Base-by-base conservation (phyloP, 2,797 vertebrate species). In the Arremon brunneinucha region DNA sequence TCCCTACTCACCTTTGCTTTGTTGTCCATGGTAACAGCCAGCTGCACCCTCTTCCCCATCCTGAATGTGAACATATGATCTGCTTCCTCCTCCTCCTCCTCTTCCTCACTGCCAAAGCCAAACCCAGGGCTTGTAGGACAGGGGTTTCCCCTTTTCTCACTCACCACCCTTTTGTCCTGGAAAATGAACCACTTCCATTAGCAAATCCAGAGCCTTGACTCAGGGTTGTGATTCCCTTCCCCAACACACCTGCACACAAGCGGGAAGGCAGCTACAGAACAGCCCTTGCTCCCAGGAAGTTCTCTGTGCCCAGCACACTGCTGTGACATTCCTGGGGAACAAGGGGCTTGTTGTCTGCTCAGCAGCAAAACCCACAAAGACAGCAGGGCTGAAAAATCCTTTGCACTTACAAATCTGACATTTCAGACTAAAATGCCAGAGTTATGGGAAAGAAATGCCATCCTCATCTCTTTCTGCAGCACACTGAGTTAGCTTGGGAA, bases 81-180 rank as follows among this genome's bases (percentile, higher is more conserved):
- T 4, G 93, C 96, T 24, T 97, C 98, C 15, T 97, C 98, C 32
- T 97, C 49, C 41, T 95, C 97, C 14, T 97, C 97, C 2, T 98
- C 98, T 28, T 97, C 97, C 52, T 97, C 98, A 23, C 89, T 95
- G 21, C 94, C 94, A 57, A 97, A 95, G 94, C 93, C 92, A 1
- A 97, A 97, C 55, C 97, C 97, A 10, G 92, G 87, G 91, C 96
- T 92, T 4, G 92, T 68, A 84, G 97, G 88, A 60, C 96, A 95
- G 27, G 96, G 88, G 34, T 82, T 97, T 32, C 90, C 90, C 59
- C 97, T 95, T 92, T 98, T 98, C 93, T 98, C 98, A 3, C 98
- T 98, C 95, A 99, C 98, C 63, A 99, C 97, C 14, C 99, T 98
- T 95, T 98, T 98, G 83, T 99, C 99, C 99, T 99, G 97, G 59